phyloP scores from a whole-genome alignment of 1,140 invertebrate species.

The Anoplolepis gracilipes region DNA sequence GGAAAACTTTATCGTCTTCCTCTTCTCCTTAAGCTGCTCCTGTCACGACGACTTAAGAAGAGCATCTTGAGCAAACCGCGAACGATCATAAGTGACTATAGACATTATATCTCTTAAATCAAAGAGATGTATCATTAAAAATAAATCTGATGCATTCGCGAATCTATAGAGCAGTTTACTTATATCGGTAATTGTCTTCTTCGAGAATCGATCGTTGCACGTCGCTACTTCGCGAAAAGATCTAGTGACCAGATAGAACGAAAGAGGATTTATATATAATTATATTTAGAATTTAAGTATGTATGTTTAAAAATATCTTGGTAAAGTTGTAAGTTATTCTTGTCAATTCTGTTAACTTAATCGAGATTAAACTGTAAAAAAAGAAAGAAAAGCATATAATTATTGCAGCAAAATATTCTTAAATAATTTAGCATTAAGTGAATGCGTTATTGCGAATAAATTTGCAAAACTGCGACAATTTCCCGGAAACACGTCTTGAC shows the following conservation, averaged over 20 bases:
- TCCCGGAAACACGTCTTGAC: background rate
- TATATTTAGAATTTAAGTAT: too few species aligned
- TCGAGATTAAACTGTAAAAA: background rate
- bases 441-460: background rate
- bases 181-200: conserved; percentile 68
- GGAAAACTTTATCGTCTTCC: conserved; percentile 24
- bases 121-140: conserved; percentile 62
- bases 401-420: background rate
- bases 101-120: conserved; percentile 22
- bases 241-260: background rate
- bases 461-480: background rate
- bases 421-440: background rate
- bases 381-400: background rate
- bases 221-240: background rate
- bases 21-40: background rate
- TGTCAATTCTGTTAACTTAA: background rate
- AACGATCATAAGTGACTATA: conserved; percentile 20
- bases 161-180: conserved; percentile 72
- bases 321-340: too few species aligned
- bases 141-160: conserved; percentile 73
- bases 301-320: too few species aligned
- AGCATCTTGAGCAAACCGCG: background rate
- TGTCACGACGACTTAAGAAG: background rate
- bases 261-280: background rate
- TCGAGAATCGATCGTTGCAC: conserved; percentile 61